Percentiles rank a stretch among this genome's conserved stretches.
Evolutionary conservation across 1,140 invertebrate species (phyloP).

Genomic region (Bombus vancouverensis): DNA sequence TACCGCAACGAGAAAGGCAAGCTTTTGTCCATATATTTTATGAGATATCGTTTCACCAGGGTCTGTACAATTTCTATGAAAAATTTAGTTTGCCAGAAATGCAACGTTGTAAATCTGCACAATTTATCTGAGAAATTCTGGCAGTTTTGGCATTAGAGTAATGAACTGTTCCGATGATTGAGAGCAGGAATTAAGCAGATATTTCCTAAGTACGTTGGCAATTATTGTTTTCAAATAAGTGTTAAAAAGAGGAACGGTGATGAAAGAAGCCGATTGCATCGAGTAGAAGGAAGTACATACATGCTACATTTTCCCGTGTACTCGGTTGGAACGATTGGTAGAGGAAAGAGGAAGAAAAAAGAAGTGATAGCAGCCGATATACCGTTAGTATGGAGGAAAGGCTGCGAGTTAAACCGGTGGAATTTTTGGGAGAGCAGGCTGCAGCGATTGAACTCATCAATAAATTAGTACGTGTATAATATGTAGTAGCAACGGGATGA

Average conservation of each 20-base stretch:
- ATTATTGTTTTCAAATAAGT: background rate
- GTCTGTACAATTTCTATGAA: no score
- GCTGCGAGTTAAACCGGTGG: conserved; percentile 59
- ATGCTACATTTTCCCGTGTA: conserved; percentile 27
- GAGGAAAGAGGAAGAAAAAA: background rate
- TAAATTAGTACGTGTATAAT: background rate
- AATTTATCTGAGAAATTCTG: no score
- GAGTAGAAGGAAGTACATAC: conserved; percentile 48
- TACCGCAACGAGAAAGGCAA: no score
- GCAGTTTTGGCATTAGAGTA: background rate
- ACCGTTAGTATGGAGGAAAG: conserved; percentile 60
- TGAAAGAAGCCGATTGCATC: conserved; percentile 24
- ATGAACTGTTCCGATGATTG: background rate
- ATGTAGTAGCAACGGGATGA: no score
- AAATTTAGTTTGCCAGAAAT: no score
- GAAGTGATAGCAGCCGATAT: conserved; percentile 47
- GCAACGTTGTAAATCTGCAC: no score
- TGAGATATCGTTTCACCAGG: no score
- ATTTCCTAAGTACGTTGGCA: background rate
- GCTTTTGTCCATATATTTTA: no score
- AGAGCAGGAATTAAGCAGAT: background rate
- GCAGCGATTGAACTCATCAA: conserved; percentile 14
- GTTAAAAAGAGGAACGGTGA: conserved; percentile 18
- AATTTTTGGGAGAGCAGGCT: conserved; percentile 59
- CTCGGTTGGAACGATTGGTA: conserved; percentile 58